These are phyloP conservation scores for Argyresthia goedartella DNA, from an alignment of 2,888 invertebrate genomes.

Conservation along the genomic window DNA sequence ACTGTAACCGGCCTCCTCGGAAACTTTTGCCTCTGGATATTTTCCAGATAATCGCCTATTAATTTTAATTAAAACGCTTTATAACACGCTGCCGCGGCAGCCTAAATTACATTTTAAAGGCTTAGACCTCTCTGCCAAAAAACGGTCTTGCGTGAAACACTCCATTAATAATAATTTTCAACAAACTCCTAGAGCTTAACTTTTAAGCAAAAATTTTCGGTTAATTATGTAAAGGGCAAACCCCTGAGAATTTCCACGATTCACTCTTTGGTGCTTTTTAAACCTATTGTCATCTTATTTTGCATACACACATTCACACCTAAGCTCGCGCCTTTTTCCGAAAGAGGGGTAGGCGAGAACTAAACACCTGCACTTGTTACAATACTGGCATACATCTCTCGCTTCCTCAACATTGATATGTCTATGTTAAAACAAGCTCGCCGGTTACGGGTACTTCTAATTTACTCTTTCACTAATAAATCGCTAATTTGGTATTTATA, in stretches of 20 bases:
- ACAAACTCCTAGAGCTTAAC: constrained; percentile 12
- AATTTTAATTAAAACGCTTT: constrained; percentile 62
- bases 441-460: too few species aligned
- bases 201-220: constrained; percentile 23
- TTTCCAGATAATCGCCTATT: constrained; percentile 51
- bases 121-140: constrained; percentile 39
- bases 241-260: constrained; percentile 16
- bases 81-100: constrained; percentile 42
- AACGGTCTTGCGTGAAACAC: constrained; percentile 39
- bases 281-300: constrained; percentile 27
- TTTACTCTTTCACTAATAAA: too few species aligned
- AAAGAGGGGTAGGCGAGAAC: too few species aligned
- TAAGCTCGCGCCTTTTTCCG: too few species aligned
- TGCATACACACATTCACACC: constrained; percentile 22
- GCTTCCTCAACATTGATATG: too few species aligned
- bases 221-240: constrained; percentile 42
- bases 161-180: constrained; percentile 49
- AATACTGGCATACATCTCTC: too few species aligned
- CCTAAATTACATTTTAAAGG: constrained; percentile 49
- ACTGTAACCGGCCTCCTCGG: not conserved
- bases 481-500: too few species aligned
- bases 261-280: constrained; percentile 2
- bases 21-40: constrained; percentile 13
- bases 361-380: too few species aligned
- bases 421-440: too few species aligned